Conservation (phyloP, 2,113 vertebrate genomes). For the Microcebus ravelobensis region DNA sequence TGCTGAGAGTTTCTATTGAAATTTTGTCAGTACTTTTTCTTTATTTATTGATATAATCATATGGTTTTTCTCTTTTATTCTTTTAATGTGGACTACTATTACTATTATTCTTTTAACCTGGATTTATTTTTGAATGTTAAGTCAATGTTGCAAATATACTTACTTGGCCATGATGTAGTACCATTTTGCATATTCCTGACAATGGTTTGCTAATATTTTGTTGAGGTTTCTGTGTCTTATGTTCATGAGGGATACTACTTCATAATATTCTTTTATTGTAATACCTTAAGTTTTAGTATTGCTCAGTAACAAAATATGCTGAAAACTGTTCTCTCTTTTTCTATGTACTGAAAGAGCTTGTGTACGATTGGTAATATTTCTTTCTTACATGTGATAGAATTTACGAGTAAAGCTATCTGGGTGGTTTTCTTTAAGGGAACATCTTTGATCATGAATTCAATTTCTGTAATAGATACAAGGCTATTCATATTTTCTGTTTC, state of each 20-base stretch:
- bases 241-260: slow-evolving; percentile 4
- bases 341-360: background rate
- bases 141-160: slow-evolving; percentile 10
- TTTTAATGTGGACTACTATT: background rate
- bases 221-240: background rate
- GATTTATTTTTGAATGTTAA: slow-evolving; percentile 5
- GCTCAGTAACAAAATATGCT: background rate
- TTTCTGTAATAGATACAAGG: slow-evolving; percentile 5
- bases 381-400: slow-evolving; percentile 31
- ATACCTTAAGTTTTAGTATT: background rate
- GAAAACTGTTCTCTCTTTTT: background rate
- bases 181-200: background rate
- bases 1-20: background rate
- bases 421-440: background rate
- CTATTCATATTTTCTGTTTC: slow-evolving; percentile 6
- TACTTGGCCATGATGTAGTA: background rate
- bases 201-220: slow-evolving; percentile 21
- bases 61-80: background rate
- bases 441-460: background rate
- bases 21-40: slow-evolving; percentile 20
- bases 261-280: slow-evolving; percentile 10
- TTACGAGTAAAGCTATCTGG: background rate
- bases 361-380: background rate
- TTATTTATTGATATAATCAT: background rate
- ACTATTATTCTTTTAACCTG: background rate